These are phyloP conservation scores for Scaptodrosophila latifasciaeformis DNA, from an alignment of 2,888 invertebrate species.

Conservation along the genomic window DNA sequence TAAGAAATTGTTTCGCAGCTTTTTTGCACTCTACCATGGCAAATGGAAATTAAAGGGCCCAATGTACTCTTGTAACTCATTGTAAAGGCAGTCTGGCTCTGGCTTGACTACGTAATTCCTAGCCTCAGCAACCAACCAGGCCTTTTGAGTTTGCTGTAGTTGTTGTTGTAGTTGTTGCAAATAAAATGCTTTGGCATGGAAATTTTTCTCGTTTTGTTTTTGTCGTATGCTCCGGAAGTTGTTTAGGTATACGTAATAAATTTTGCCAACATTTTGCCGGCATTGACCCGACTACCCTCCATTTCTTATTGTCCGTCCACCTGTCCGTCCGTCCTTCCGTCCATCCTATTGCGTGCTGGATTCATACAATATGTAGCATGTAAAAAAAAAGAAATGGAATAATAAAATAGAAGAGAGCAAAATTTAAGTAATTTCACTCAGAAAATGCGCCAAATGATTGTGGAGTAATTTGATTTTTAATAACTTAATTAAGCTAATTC, in stretches of 20 bases:
- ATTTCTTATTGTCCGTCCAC: not conserved
- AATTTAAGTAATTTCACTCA: conserved; percentile 18
- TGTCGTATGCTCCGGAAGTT: conserved; percentile 42
- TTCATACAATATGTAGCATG: not conserved
- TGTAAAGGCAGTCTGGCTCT: too few species aligned
- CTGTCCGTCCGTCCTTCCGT: not conserved
- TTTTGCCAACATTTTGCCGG: too few species aligned
- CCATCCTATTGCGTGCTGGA: conserved; percentile 46
- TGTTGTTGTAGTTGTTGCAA: not conserved
- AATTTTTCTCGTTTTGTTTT: not conserved
- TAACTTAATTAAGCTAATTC: too few species aligned
- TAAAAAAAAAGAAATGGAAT: not conserved
- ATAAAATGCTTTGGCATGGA: conserved; percentile 3
- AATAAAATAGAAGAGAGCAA: conserved; percentile 40
- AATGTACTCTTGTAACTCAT: too few species aligned
- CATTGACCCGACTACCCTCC: conserved; percentile 21
- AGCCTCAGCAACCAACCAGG: too few species aligned
- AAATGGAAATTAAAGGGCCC: conserved; percentile 61
- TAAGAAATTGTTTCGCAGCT: conserved; percentile 45
- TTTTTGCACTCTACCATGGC: conserved; percentile 30
- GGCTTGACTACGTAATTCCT: too few species aligned
- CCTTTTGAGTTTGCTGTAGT: not conserved
- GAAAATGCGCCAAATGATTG: not conserved
- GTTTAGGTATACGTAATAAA: conserved; percentile 61
- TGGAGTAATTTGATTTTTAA: too few species aligned